These are phyloP conservation scores for Suillia variegata DNA, from an alignment of 2,888 invertebrate genomes.

Conservation along the genomic window DNA sequence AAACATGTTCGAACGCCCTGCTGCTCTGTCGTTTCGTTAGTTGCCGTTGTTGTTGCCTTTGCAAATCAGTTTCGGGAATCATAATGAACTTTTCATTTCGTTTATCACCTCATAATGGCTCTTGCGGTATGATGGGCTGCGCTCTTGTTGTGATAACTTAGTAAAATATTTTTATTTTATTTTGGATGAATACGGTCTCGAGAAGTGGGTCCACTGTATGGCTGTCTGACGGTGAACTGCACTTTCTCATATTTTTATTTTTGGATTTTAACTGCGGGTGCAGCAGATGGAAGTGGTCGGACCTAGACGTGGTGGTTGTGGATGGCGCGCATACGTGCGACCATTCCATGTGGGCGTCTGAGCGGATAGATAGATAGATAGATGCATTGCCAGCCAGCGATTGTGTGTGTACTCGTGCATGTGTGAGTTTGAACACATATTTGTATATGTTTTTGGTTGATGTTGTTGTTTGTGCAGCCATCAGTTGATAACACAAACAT, in stretches of 20 bases:
- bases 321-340: background rate
- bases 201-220: too few species aligned
- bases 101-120: too few species aligned
- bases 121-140: too few species aligned
- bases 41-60: too few species aligned
- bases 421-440: background rate
- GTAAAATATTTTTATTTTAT: too few species aligned
- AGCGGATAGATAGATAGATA: background rate
- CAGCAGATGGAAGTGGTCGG: background rate
- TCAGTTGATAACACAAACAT: background rate
- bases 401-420: background rate
- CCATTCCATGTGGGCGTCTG: background rate
- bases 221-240: background rate
- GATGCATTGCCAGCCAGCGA: background rate
- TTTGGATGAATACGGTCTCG: too few species aligned
- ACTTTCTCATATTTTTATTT: constrained; percentile 1
- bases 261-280: background rate
- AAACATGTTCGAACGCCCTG: too few species aligned
- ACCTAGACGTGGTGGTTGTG: background rate
- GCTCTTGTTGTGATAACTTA: too few species aligned
- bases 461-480: background rate
- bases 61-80: too few species aligned
- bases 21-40: too few species aligned
- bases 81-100: too few species aligned
- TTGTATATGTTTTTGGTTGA: background rate